A percentile compares a stretch with the other conserved stretches of the same genome.
Evolutionary conservation across 2,113 vertebrate species (phyloP).

Genomic region (Propithecus coquereli): DNA sequence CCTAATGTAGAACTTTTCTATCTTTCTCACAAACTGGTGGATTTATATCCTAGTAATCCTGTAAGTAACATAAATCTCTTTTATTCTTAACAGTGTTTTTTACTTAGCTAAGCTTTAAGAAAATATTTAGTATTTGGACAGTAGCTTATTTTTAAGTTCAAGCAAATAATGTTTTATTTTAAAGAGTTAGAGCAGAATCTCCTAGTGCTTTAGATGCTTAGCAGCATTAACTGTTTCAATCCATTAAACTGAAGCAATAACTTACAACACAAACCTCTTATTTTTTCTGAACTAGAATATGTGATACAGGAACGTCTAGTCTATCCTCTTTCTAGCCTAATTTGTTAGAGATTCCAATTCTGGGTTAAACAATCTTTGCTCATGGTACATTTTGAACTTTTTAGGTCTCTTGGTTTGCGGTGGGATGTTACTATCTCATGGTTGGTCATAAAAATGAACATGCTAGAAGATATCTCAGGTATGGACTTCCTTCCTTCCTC

Average conservation of each 20-base stretch:
- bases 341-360: background rate
- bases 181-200: background rate
- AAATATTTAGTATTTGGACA: conserved; percentile 31
- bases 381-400: conserved; percentile 57
- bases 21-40: conserved; percentile 98
- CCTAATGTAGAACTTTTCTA: conserved; percentile 93
- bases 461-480: conserved; percentile 97
- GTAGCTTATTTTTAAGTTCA: conserved; percentile 17
- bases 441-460: conserved; percentile 99
- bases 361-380: background rate
- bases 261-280: background rate
- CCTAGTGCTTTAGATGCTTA: background rate
- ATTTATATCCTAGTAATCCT: conserved; percentile 98
- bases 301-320: background rate
- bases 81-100: background rate
- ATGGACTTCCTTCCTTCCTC: conserved; percentile 34
- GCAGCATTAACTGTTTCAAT: background rate
- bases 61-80: conserved; percentile 84
- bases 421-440: conserved; percentile 99
- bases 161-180: background rate
- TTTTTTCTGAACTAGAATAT: background rate
- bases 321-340: background rate
- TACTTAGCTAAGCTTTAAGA: conserved; percentile 29
- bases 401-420: conserved; percentile 99
- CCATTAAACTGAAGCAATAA: background rate